Base-by-base conservation (phyloP, 2,888 invertebrate species). In the Napeogenes inachia region DNA sequence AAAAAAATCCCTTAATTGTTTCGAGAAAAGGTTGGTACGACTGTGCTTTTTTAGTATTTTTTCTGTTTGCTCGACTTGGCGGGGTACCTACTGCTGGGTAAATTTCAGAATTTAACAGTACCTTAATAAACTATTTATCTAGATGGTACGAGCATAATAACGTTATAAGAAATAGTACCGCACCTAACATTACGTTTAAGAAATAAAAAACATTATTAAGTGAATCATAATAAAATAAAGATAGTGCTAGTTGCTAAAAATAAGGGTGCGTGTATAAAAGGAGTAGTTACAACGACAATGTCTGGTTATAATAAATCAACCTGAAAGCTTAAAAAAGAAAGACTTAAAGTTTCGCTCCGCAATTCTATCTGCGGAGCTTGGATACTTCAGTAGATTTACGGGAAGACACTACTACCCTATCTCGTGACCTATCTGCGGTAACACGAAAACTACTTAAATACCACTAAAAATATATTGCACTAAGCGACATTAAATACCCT, bases 341-440 rank as follows among this genome's bases (percentile, higher is more conserved):
- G 72, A 72, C 72, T 59, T 66, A 68, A 65, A 71, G 71, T 73
- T 70, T 68, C 68, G 71, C 69, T 65, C 68, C 67, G 66, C 70
- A 68, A 65, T 67, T 74, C 70, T 72, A 71, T 67, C 68, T 64
- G 59, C 59, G 62, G 63, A 66, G 70, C 56, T 61, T 66, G 70
- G 67, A 67, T 68, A 69, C 70, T 73, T 73, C 74, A 78, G 77
- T 76, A 85, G 84, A 85, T 85, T 86, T 85, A 85, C 85, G 82
- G 69, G 74, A 71, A 67, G 75, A 78, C 74, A 77, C 75, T 74
- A 56, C 70, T 74, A 56, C 70, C 69, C 68, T 70, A 71, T 80
- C 81, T 83, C 79, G 76, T 66, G 65, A 66, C 74, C 78, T 63
- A 63, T 67, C 62, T 63, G 65, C 13, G 65, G 67, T 65, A 57